Percentiles rank a stretch among this genome's conserved stretches.
Conservation (phyloP, 2,797 vertebrate genomes). For the Mormyrus proboscirostris region DNA sequence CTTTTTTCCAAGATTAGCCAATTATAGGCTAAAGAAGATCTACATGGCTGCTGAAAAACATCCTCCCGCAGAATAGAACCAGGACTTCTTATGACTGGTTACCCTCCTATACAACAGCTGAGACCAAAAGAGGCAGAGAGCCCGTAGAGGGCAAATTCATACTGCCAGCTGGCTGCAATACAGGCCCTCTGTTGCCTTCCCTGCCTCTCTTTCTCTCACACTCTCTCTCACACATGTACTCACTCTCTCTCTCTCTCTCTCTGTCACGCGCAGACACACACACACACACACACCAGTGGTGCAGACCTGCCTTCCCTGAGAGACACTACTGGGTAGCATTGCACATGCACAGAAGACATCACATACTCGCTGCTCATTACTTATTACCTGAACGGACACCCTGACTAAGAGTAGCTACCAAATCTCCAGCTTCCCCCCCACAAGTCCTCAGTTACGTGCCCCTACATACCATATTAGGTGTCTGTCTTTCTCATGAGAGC, state of each 20-base stretch:
- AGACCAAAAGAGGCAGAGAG: neutral
- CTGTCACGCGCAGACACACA: neutral
- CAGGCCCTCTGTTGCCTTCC: neutral
- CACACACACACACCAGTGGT: no score
- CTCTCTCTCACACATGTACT: neutral
- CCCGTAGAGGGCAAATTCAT: slow-evolving; percentile 18
- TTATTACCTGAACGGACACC: neutral
- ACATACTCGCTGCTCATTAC: neutral
- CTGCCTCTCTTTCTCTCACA: neutral
- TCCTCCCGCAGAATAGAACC: neutral
- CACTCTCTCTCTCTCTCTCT: neutral
- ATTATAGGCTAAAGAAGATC: neutral
- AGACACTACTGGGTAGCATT: neutral
- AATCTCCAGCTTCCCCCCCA: neutral
- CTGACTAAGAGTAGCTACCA: neutral
- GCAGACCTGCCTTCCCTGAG: neutral
- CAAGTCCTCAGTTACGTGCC: neutral
- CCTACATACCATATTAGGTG: neutral
- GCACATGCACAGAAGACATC: neutral
- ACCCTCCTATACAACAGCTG: neutral
- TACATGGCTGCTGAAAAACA: neutral
- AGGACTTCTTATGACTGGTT: neutral
- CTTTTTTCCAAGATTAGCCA: neutral
- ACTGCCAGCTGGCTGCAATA: slow-evolving; percentile 12
- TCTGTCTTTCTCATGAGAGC: neutral